Evolutionary conservation across 2,888 invertebrate species (phyloP), one percentile per base, ranked within the genome.

Genomic region (Rambutsinella grinnellia): DNA sequence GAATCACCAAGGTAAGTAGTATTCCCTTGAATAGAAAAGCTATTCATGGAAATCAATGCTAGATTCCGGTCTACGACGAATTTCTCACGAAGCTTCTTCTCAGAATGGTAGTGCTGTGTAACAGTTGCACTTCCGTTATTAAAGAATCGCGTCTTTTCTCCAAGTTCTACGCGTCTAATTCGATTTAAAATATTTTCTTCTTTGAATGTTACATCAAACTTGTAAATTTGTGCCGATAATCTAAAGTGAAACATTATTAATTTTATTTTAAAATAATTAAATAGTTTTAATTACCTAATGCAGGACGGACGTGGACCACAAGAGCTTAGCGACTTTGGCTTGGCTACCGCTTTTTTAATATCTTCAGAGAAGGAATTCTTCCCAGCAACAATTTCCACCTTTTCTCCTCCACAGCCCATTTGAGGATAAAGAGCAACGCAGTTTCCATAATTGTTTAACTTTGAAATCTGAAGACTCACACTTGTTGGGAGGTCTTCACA

Each of bases 71-170:
- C 15, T 1, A 53, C 21, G 47, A 6, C 10, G 3, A n/a, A 17
- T 1, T 53, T 49, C 19, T 65, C 53, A 13, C 2, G 2, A 21
- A 65, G 28, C 15, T 19, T 65, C 23, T 54, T 65, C 1, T 3
- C 1, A 1, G 65, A 53, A 10, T 65, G 15, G 27, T 65, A 65
- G 8, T 54, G 36, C 36, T 65, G 65, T 1, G 54, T 23, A 1
- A 65, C 65, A 13, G 21, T 54, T 13, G 65, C 65, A n/a, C 53
- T 54, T n/a, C 65, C 65, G n/a, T 65, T 65, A 23, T 65, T 65
- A 1, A 2, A 17, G 23, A 65, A 53, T 15, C 49, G 6, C 10
- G 65, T 65, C 36, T 28, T 65, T 1, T 53, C 6, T 13, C 49
- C 53, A 24, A 65, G 13, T 27, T 23, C 6, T n/a, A 58, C 58